Conservation (phyloP, 2,113 vertebrate genomes). For the Nibea albiflora region DNA sequence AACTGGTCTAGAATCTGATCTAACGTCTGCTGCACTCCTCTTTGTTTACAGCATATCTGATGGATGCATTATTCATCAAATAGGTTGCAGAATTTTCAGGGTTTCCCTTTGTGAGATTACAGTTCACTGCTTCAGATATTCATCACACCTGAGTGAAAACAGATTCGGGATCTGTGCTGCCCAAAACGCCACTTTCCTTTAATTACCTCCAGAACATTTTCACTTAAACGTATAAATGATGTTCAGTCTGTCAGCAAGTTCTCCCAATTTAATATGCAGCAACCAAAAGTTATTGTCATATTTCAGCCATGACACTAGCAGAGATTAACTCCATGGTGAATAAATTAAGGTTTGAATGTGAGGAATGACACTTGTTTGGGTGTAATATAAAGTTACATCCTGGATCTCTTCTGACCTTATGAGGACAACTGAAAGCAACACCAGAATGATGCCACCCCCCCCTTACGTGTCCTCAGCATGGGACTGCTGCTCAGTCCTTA, state of each 20-base stretch:
- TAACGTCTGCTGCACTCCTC: neutral
- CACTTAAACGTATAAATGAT: too few relatives aligned
- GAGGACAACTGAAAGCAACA: neutral
- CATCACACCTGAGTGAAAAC: neutral
- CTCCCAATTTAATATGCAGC: neutral
- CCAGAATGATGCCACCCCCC: neutral
- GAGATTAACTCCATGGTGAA: neutral
- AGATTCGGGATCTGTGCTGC: neutral
- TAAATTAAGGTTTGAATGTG: neutral
- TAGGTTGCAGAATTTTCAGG: neutral
- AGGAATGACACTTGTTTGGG: slow-evolving; percentile 5
- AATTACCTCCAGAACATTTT: neutral
- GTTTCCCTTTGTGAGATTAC: neutral
- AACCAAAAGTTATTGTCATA: neutral
- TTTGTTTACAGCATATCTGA: slow-evolving; percentile 9
- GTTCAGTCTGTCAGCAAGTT: neutral
- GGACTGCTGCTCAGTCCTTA: neutral
- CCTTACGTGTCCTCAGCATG: neutral
- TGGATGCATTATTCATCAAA: slow-evolving; percentile 22
- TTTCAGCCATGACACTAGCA: neutral
- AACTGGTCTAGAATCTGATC: neutral
- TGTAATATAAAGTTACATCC: neutral
- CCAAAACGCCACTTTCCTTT: neutral
- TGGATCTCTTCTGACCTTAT: slow-evolving; percentile 10
- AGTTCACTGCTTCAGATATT: neutral